phyloP scores from a whole-genome alignment of 2,888 invertebrate species.

The Herminia tarsipennalis region DNA sequence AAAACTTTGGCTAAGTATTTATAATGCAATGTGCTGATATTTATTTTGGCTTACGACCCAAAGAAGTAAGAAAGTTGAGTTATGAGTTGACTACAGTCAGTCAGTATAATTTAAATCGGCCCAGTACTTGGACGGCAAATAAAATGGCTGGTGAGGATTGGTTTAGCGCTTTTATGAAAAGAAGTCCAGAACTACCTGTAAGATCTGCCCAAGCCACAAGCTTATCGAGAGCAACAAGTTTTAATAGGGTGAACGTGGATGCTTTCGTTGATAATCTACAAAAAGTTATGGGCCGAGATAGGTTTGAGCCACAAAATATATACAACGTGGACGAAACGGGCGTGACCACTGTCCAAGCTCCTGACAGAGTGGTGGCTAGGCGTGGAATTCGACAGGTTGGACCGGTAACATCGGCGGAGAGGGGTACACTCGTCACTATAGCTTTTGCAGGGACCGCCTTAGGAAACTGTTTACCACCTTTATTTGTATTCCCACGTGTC shows the following conservation, averaged over 20 bases:
- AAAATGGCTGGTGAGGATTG: not conserved
- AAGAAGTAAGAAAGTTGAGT: not conserved
- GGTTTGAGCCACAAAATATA: too few species aligned
- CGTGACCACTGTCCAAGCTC: too few species aligned
- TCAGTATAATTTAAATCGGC: not conserved
- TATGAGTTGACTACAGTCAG: not conserved
- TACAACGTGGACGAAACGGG: too few species aligned
- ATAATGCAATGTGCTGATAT: too few species aligned
- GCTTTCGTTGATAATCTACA: not conserved
- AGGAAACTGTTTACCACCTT: too few species aligned
- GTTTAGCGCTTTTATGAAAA: not conserved
- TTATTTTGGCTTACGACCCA: not conserved
- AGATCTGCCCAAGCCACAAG: not conserved
- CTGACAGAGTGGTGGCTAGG: too few species aligned
- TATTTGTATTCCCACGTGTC: too few species aligned
- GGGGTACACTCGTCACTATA: too few species aligned
- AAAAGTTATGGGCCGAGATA: too few species aligned
- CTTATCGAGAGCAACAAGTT: not conserved
- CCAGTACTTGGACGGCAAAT: not conserved
- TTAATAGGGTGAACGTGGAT: not conserved
- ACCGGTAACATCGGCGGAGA: too few species aligned
- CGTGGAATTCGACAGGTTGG: too few species aligned
- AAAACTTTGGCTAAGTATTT: not conserved
- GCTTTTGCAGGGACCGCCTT: too few species aligned
- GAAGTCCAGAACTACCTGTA: not conserved